Evolutionary conservation across 2,113 vertebrate species (phyloP).

Genomic region (Gadus chalcogrammus): DNA sequence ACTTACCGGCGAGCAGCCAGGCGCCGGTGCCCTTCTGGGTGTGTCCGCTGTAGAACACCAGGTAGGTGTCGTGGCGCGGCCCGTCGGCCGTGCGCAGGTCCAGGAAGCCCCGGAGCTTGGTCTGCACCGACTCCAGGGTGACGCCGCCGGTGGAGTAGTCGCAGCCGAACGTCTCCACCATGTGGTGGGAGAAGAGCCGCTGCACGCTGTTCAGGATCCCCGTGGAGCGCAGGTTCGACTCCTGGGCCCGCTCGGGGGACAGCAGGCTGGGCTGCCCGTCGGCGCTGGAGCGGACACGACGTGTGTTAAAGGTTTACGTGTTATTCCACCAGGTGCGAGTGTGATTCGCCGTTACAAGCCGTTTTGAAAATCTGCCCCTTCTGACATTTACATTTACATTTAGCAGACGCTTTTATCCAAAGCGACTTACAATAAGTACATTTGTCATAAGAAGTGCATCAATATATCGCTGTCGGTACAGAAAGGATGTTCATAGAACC

Average conservation of each 20-base stretch:
- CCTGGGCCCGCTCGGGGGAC: slow-evolving; percentile 87
- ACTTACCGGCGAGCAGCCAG: slow-evolving; percentile 90
- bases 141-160: slow-evolving; percentile 95
- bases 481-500: no score
- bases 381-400: no score
- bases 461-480: no score
- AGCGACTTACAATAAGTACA: no score
- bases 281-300: slow-evolving; percentile 63
- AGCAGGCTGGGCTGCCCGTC: slow-evolving; percentile 88
- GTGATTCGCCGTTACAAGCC: no score
- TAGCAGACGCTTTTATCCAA: no score
- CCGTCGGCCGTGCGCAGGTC: slow-evolving; percentile 91
- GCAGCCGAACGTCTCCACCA: slow-evolving; percentile 93
- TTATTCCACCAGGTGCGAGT: no score
- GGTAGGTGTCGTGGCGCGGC: slow-evolving; percentile 92
- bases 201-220: slow-evolving; percentile 90
- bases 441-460: no score
- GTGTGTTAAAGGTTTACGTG: no score
- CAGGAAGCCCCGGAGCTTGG: slow-evolving; percentile 89
- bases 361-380: no score
- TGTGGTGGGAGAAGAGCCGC: slow-evolving; percentile 94
- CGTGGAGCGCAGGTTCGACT: slow-evolving; percentile 89
- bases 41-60: slow-evolving; percentile 96
- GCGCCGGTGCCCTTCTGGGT: slow-evolving; percentile 86
- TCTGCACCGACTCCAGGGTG: slow-evolving; percentile 81